A percentile compares a stretch with the other conserved stretches of the same genome.
Conservation (phyloP, 1,140 invertebrate genomes). For the Micrasema minimum region DNA sequence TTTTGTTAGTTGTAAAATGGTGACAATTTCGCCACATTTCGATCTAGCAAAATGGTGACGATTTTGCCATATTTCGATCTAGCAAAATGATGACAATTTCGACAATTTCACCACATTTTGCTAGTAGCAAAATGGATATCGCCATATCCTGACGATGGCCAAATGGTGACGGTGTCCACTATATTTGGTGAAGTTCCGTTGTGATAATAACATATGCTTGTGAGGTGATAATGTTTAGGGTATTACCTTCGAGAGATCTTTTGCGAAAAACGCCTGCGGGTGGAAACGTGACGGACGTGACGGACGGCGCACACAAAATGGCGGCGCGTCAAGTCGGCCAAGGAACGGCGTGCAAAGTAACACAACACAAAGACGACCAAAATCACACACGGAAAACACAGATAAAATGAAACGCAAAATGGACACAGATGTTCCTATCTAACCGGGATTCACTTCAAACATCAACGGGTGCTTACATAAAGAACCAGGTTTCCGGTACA, state of each 20-base stretch:
- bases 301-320: slow-evolving; percentile 41
- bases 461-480: too few relatives aligned
- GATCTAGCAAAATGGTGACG: too few relatives aligned
- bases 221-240: slow-evolving; percentile 53
- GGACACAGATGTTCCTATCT: not conserved
- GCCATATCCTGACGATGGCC: too few relatives aligned
- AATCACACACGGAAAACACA: slow-evolving; percentile 40
- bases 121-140: too few relatives aligned
- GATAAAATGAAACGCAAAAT: slow-evolving; percentile 34
- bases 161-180: too few relatives aligned
- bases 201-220: slow-evolving; percentile 45
- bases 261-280: slow-evolving; percentile 87
- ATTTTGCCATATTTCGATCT: too few relatives aligned
- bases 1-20: too few relatives aligned
- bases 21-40: too few relatives aligned
- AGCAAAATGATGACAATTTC: too few relatives aligned
- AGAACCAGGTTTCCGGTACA: too few relatives aligned
- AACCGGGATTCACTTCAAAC: slow-evolving; percentile 8
- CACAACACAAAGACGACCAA: slow-evolving; percentile 57
- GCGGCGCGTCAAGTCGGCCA: slow-evolving; percentile 40
- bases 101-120: too few relatives aligned
- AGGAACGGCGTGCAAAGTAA: slow-evolving; percentile 68
- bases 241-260: slow-evolving; percentile 90
- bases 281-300: slow-evolving; percentile 54
- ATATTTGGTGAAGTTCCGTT: not conserved